phyloP scores from a whole-genome alignment of 2,888 invertebrate genomes.

The Aelia acuminata region DNA sequence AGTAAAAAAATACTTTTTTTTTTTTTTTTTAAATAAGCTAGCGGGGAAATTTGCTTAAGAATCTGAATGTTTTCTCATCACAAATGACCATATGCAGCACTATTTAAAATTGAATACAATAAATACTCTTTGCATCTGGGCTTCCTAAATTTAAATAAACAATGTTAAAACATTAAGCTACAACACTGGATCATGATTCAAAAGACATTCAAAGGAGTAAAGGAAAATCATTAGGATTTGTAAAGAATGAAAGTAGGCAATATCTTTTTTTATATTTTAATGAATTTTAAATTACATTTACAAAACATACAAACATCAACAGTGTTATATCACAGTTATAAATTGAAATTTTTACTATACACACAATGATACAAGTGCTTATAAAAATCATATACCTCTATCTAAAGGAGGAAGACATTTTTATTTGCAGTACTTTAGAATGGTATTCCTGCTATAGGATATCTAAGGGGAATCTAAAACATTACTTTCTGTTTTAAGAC shows the following conservation, averaged over 20 bases:
- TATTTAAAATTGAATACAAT: no score
- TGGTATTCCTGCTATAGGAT: background rate
- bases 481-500: background rate
- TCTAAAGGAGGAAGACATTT: constrained; percentile 51
- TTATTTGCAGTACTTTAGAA: constrained; percentile 15
- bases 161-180: no score
- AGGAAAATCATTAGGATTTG: background rate
- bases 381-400: constrained; percentile 19
- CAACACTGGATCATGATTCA: background rate
- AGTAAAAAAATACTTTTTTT: no score
- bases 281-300: constrained; percentile 59
- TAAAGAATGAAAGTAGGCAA: background rate
- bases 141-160: no score
- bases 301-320: constrained; percentile 64
- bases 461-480: constrained; percentile 43
- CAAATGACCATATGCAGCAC: no score
- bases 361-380: constrained; percentile 46
- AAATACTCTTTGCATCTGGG: no score
- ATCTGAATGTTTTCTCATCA: no score
- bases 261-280: constrained; percentile 37
- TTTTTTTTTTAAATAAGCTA: no score
- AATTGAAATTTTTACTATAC: constrained; percentile 50
- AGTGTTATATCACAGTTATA: constrained; percentile 62
- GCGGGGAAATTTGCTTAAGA: no score
- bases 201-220: background rate